Base-by-base conservation (phyloP, 1,140 invertebrate species). In the Pseudachorutes palmiensis region DNA sequence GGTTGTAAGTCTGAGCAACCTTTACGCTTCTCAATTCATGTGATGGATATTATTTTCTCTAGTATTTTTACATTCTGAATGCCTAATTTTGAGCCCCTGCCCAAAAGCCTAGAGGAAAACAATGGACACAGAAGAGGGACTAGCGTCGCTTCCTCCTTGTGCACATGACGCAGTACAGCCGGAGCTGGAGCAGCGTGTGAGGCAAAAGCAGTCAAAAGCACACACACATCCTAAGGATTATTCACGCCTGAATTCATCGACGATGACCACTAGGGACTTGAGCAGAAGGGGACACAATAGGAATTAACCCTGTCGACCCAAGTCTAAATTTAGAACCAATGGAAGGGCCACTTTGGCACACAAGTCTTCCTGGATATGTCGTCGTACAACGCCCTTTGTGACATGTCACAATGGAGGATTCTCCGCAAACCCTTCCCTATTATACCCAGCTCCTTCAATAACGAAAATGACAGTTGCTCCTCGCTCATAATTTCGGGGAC, bases 321-420 rank as follows among this genome's bases (percentile, higher is more conserved):
- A 12, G 51, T 55, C 51, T 55, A 55, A 14, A 19, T 55, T 55
- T 14, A 26, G 51, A 55, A 55, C 3, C 12, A 55, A 55, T 55
- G 24, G 24, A 55, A 55, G 24, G 24, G 24, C 3, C 12, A n/a
- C n/a, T n/a, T 12, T 5, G 24, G 24, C 12, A 55, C 5, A 55
- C 12, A 55, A 26, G 51, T 55, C 51, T 55, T 55, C 51, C 51
- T 55, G 51, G 51, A 55, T 55, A 55, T 55, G n/a, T n/a, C n/a
- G n/a, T 12, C 51, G 51, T 22, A 12, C 19, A 9, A 9, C 9
- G 19, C 9, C 36, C 19, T 55, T 55, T 55, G 51, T 55, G 24
- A 55, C 5, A 9, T 55, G 51, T 55, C 51, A 26, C 51, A 55
- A 55, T 5, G 24, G 5, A 24, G 51, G 51, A 55, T 9, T 45